These are phyloP conservation scores for Sapayoa aenigma DNA, from an alignment of 2,113 vertebrate species.

Conservation along the genomic window DNA sequence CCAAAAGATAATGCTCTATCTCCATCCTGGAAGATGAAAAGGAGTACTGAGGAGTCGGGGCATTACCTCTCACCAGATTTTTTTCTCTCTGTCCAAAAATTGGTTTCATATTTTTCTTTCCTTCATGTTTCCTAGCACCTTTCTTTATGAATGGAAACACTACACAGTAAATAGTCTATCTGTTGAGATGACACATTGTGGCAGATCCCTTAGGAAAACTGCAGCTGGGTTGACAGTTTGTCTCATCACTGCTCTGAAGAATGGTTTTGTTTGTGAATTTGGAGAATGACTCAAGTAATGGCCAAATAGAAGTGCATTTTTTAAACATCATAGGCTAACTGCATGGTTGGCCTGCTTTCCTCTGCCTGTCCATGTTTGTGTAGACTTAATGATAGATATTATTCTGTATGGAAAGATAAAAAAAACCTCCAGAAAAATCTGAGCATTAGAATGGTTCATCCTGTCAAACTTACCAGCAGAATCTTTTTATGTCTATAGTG, in stretches of 20 bases:
- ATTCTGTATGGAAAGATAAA: not conserved
- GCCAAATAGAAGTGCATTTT: not conserved
- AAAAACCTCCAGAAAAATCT: not conserved
- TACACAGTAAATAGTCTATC: not conserved
- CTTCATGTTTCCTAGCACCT: not conserved
- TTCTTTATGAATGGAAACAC: not conserved
- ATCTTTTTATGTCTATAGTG: not conserved
- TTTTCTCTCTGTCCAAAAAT: not conserved
- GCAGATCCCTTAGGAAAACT: constrained; percentile 12
- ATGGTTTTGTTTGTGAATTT: constrained; percentile 25
- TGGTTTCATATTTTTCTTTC: not conserved
- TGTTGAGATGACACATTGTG: not conserved
- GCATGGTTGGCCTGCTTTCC: not conserved
- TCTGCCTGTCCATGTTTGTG: not conserved
- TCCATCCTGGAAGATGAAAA: not conserved
- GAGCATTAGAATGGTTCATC: not conserved
- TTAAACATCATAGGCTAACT: not conserved
- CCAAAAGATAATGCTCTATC: not conserved
- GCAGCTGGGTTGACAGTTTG: constrained; percentile 14
- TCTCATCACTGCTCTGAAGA: constrained; percentile 11
- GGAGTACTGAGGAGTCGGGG: not conserved
- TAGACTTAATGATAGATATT: not conserved
- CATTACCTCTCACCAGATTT: not conserved
- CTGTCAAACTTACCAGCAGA: not conserved
- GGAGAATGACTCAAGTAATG: not conserved